A percentile compares a stretch with the other conserved stretches of the same genome.
Conservation (phyloP, 2,888 invertebrate species). For the Harpalus rubripes region DNA sequence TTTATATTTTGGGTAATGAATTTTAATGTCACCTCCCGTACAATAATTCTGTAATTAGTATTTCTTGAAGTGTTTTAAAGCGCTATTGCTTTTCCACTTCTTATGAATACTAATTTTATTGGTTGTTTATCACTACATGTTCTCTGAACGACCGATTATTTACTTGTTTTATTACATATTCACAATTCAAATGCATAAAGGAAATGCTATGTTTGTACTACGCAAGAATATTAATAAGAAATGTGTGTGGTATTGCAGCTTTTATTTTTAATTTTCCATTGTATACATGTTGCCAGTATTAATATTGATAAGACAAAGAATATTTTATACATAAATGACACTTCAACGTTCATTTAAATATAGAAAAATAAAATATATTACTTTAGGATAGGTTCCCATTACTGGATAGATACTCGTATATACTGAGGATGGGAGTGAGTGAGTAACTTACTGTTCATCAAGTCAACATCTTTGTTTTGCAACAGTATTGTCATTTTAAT, state of each 20-base stretch:
- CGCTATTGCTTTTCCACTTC: slow-evolving; percentile 22
- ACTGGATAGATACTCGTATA: too few relatives aligned
- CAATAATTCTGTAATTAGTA: slow-evolving; percentile 42
- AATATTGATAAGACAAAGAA: neutral
- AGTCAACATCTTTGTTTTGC: too few relatives aligned
- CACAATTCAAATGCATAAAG: slow-evolving; percentile 39
- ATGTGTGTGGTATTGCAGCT: slow-evolving; percentile 30
- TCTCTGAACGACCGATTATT: slow-evolving; percentile 24
- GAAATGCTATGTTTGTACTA: slow-evolving; percentile 28
- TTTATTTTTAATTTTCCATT: slow-evolving; percentile 34
- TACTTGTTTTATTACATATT: slow-evolving; percentile 50
- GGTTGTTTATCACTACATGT: slow-evolving; percentile 28
- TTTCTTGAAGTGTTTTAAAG: slow-evolving; percentile 25
- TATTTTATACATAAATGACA: neutral
- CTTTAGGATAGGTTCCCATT: too few relatives aligned
- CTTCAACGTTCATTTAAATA: too few relatives aligned
- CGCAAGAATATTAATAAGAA: slow-evolving; percentile 4
- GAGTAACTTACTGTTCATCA: too few relatives aligned
- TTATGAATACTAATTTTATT: slow-evolving; percentile 40
- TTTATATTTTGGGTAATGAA: slow-evolving; percentile 15
- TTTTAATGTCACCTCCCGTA: slow-evolving; percentile 27
- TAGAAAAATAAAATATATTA: neutral
- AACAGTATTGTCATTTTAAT: too few relatives aligned
- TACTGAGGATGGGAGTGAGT: too few relatives aligned
- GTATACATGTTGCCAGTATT: neutral